A percentile compares a stretch with the other conserved stretches of the same genome.
These are phyloP conservation scores for Aldrovandia affinis DNA, from an alignment of 2,797 vertebrate genomes.

Conservation along the genomic window DNA sequence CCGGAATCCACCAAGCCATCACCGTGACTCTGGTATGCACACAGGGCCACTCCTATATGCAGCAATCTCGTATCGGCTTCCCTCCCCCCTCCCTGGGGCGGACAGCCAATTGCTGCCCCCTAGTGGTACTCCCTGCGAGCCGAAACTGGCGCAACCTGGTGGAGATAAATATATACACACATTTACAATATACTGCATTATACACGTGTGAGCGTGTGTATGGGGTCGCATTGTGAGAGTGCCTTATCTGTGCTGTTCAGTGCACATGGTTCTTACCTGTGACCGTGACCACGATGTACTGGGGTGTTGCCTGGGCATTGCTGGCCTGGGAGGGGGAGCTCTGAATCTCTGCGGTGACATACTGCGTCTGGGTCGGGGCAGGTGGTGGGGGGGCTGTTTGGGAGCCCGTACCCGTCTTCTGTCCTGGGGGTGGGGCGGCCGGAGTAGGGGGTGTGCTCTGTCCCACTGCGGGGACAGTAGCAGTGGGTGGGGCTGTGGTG, in stretches of 20 bases:
- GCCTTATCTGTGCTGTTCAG: background rate
- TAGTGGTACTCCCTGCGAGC: too few relatives aligned
- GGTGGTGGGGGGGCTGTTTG: constrained; percentile 63
- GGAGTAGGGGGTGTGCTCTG: constrained; percentile 65
- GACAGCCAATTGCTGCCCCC: too few relatives aligned
- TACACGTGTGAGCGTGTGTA: background rate
- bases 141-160: too few relatives aligned
- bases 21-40: too few relatives aligned
- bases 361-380: constrained; percentile 79
- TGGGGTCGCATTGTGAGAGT: too few relatives aligned
- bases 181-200: background rate
- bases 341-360: constrained; percentile 84
- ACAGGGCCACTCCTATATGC: too few relatives aligned
- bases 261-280: constrained; percentile 75
- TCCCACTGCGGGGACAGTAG: constrained; percentile 62
- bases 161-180: background rate
- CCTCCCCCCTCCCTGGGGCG: too few relatives aligned
- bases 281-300: constrained; percentile 93
- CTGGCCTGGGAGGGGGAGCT: constrained; percentile 74
- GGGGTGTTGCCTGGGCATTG: constrained; percentile 77
- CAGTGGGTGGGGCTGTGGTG: constrained; percentile 56
- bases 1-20: too few relatives aligned
- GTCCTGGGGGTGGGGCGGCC: constrained; percentile 56
- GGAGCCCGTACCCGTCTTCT: constrained; percentile 60
- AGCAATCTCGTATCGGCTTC: too few relatives aligned